These are phyloP conservation scores for Takifugu ocellatus DNA, from an alignment of 2,797 vertebrate genomes.

Conservation along the genomic window DNA sequence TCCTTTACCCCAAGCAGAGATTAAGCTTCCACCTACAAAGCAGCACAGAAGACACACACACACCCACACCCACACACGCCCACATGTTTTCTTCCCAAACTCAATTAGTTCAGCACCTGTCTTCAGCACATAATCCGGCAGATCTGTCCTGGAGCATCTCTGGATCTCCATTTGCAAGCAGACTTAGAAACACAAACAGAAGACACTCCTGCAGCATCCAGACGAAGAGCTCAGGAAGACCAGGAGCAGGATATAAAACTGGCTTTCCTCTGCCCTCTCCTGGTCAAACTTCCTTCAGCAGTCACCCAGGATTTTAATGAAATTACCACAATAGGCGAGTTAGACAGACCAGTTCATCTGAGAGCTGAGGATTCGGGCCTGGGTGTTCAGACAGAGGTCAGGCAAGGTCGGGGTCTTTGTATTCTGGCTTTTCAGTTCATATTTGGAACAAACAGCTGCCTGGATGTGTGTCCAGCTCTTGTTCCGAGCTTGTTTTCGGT, in stretches of 20 bases:
- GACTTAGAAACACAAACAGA: slow-evolving; percentile 1
- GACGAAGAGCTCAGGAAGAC: background rate
- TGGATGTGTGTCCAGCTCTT: no score
- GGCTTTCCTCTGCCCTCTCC: slow-evolving; percentile 49
- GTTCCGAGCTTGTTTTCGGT: no score
- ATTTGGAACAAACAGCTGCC: no score
- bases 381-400: no score
- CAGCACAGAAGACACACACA: slow-evolving; percentile 1
- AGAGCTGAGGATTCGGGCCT: no score
- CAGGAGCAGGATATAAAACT: background rate
- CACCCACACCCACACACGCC: slow-evolving; percentile 22
- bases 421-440: no score
- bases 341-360: no score
- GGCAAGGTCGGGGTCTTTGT: no score
- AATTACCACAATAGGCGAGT: no score
- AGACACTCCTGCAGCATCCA: no score
- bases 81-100: slow-evolving; percentile 12
- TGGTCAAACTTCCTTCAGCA: slow-evolving; percentile 25
- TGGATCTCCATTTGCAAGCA: slow-evolving; percentile 6
- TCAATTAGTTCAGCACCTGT: slow-evolving; percentile 23
- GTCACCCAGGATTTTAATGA: no score
- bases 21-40: slow-evolving; percentile 5
- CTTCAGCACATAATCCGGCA: slow-evolving; percentile 23
- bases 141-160: background rate
- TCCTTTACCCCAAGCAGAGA: slow-evolving; percentile 1